Conservation (phyloP, 2,888 invertebrate genomes). For the Drosophila pseudotakahashii region DNA sequence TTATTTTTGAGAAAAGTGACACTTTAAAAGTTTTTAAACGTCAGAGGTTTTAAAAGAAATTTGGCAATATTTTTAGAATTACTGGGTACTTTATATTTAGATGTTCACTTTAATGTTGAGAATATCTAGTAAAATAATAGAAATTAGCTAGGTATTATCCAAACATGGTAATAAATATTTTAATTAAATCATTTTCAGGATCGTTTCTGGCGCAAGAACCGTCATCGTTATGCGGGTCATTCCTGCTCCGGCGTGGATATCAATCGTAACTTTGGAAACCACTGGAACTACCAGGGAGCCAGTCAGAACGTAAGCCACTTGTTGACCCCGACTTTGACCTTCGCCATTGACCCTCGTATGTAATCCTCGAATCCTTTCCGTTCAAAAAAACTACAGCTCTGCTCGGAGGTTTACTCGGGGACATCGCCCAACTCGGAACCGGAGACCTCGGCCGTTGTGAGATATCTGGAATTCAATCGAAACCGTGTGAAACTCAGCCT, state of each 20-base stretch:
- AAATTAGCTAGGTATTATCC: too few relatives aligned
- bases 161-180: too few relatives aligned
- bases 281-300: slow-evolving; percentile 87
- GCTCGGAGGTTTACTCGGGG: slow-evolving; percentile 84
- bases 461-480: slow-evolving; percentile 82
- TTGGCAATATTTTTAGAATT: not conserved
- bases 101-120: too few relatives aligned
- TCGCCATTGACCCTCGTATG: slow-evolving; percentile 18
- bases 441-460: slow-evolving; percentile 82
- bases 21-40: not conserved
- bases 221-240: slow-evolving; percentile 85
- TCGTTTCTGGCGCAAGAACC: slow-evolving; percentile 89
- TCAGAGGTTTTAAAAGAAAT: not conserved
- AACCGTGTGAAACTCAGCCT: slow-evolving; percentile 82
- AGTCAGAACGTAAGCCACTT: slow-evolving; percentile 83
- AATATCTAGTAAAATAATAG: too few relatives aligned
- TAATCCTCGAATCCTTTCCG: not conserved
- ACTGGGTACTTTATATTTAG: not conserved
- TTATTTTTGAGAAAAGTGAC: slow-evolving; percentile 2
- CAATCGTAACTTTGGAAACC: slow-evolving; percentile 90
- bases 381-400: slow-evolving; percentile 67
- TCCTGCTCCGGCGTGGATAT: slow-evolving; percentile 89
- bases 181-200: slow-evolving; percentile 59
- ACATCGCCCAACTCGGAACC: slow-evolving; percentile 81
- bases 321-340: slow-evolving; percentile 55